Base-by-base conservation (phyloP, 2,113 vertebrate genomes). In the Salvator merianae region DNA sequence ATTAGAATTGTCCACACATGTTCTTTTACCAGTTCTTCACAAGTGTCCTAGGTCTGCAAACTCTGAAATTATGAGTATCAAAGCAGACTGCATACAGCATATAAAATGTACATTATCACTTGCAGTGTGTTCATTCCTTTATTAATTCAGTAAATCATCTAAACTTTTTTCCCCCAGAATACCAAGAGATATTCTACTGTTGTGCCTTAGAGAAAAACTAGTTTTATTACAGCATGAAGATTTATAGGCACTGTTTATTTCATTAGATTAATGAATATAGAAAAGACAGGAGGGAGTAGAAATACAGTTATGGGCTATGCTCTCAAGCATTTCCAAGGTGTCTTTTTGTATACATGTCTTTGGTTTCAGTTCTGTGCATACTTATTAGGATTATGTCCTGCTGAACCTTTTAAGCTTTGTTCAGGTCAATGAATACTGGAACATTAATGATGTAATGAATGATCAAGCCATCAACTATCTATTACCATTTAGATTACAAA, bases 11-110 rank as follows among this genome's bases (percentile, higher is more conserved):
- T 34, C 20, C 55, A 22, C 0, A 24, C 73, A 10, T 34, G 24
- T 82, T 88, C 38, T 70, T 92, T 82, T 34, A 76, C 38, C 16
- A 70, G n/a, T 1, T 76, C 70, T 4, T 85, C 87, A 43, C 88
- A 18, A 24, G 71, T 87, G n/a, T 82, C 73, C 4, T 78, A 7
- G 30, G 38, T 40, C 18, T 83, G 62, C 1, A 0, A 8, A 36
- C 62, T 0, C 28, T 50, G 47, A 1, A 28, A 85, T 80, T 20
- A 66, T 30, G 66, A 86, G 68, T n/a, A 63, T 10, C 78, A 28
- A 85, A 78, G 63, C 28, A 85, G 40, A 86, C 40, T 47, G 86
- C 32, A 24, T 40, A 84, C 20, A 16, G 53, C 26, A n/a, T 9
- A 62, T 70, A 68, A 82, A 59, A 59, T 20, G 55, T 59, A 20